These are phyloP conservation scores for Xenentodon cancila DNA, from an alignment of 2,797 vertebrate species.

Conservation along the genomic window DNA sequence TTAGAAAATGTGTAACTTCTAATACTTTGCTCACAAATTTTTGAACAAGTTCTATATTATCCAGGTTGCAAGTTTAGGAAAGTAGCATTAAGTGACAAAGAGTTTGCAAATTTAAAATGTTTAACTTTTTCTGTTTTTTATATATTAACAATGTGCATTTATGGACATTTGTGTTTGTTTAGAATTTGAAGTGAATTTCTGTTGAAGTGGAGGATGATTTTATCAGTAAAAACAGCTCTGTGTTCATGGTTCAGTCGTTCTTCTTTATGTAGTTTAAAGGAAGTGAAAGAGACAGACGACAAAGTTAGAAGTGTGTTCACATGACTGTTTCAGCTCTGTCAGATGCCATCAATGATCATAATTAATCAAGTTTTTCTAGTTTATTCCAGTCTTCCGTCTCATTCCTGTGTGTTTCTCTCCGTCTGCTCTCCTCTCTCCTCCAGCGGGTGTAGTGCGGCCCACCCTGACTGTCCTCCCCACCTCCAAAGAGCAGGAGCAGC, in stretches of 20 bases:
- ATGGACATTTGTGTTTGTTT: background rate
- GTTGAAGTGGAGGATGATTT: background rate
- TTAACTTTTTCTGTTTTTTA: background rate
- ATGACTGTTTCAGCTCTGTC: background rate
- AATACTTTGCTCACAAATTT: too few relatives aligned
- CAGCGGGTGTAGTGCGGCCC: background rate
- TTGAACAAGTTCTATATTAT: too few relatives aligned
- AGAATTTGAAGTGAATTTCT: background rate
- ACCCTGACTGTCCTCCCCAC: background rate
- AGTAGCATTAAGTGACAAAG: too few relatives aligned
- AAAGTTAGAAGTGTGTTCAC: slow-evolving; percentile 1
- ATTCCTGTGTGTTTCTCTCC: too few relatives aligned
- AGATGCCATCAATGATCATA: too few relatives aligned
- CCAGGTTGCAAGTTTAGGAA: too few relatives aligned
- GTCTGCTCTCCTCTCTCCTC: too few relatives aligned
- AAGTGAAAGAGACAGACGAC: slow-evolving; percentile 6
- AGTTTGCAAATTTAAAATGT: too few relatives aligned
- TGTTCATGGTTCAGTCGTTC: background rate
- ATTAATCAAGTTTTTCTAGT: too few relatives aligned
- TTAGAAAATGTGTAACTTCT: too few relatives aligned
- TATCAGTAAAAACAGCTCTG: background rate
- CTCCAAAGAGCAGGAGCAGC: slow-evolving; percentile 9
- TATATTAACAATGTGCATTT: background rate
- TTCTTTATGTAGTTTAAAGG: background rate
- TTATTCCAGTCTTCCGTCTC: too few relatives aligned